phyloP scores from a whole-genome alignment of 2,113 vertebrate genomes.

The Meriones unguiculatus region DNA sequence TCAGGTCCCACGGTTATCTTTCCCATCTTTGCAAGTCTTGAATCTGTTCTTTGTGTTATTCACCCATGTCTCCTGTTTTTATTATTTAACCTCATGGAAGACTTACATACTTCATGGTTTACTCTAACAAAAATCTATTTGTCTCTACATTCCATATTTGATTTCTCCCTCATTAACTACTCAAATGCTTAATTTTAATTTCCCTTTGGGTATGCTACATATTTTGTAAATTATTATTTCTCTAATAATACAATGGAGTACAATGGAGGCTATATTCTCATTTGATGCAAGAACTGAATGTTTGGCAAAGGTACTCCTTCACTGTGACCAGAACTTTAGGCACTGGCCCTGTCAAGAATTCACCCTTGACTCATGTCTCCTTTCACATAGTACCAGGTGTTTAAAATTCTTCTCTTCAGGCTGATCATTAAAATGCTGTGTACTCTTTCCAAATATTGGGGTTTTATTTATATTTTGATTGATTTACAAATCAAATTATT shows the following conservation, averaged over 20 bases:
- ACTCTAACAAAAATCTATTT: not conserved
- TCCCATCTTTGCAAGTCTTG: not conserved
- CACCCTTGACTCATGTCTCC: not conserved
- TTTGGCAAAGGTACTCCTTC: not conserved
- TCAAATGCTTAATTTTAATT: not conserved
- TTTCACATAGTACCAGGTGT: not conserved
- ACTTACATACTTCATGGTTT: not conserved
- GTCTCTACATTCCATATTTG: not conserved
- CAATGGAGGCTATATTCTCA: not conserved
- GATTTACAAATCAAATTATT: not conserved
- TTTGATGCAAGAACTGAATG: not conserved
- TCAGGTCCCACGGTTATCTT: not conserved
- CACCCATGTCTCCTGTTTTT: not conserved
- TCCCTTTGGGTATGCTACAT: not conserved
- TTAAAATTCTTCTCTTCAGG: not conserved
- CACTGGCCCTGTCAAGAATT: not conserved
- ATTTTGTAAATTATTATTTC: not conserved
- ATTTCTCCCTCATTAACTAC: conserved; percentile 5
- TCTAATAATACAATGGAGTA: not conserved
- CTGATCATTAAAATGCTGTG: not conserved
- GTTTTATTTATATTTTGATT: not conserved
- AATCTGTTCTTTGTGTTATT: not conserved
- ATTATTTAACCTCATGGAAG: not conserved
- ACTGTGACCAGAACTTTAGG: not conserved
- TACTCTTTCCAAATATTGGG: not conserved